Conservation (phyloP, 2,113 vertebrate species). For the Rhinogobius similis region DNA sequence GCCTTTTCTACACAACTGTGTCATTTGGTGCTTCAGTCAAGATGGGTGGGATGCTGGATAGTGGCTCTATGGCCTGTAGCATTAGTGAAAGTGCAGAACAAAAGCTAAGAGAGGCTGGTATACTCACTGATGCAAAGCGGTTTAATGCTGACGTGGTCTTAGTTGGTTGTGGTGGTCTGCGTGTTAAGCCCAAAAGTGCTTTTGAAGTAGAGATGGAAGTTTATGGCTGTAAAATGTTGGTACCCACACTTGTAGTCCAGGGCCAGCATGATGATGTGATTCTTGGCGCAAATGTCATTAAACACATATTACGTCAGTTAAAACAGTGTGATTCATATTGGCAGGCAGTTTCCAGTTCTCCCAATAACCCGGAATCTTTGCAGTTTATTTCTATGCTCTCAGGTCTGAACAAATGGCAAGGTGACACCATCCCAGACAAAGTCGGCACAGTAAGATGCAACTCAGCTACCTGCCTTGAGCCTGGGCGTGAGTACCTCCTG, state of each 20-base stretch:
- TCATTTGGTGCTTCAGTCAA: background rate
- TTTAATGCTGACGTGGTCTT: constrained; percentile 12
- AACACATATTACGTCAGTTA: constrained; percentile 12
- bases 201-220: constrained; percentile 26
- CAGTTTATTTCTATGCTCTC: constrained; percentile 27
- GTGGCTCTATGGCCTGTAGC: constrained; percentile 29
- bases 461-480: constrained; percentile 15
- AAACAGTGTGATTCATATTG: constrained; percentile 29
- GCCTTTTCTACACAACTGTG: constrained; percentile 21
- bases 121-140: background rate
- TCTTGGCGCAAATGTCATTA: constrained; percentile 28
- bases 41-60: too few relatives aligned
- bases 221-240: constrained; percentile 33
- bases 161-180: constrained; percentile 22
- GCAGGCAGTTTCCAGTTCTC: too few relatives aligned
- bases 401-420: constrained; percentile 21
- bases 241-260: too few relatives aligned
- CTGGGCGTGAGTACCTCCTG: constrained; percentile 25
- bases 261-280: constrained; percentile 31
- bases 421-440: constrained; percentile 7
- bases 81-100: constrained; percentile 17
- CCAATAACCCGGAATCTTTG: constrained; percentile 4
- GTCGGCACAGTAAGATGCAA: constrained; percentile 17
- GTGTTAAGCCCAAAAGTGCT: constrained; percentile 11
- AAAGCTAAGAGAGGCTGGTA: background rate